Conservation (phyloP, 2,113 vertebrate species). For the Hirundichthys speculiger region DNA sequence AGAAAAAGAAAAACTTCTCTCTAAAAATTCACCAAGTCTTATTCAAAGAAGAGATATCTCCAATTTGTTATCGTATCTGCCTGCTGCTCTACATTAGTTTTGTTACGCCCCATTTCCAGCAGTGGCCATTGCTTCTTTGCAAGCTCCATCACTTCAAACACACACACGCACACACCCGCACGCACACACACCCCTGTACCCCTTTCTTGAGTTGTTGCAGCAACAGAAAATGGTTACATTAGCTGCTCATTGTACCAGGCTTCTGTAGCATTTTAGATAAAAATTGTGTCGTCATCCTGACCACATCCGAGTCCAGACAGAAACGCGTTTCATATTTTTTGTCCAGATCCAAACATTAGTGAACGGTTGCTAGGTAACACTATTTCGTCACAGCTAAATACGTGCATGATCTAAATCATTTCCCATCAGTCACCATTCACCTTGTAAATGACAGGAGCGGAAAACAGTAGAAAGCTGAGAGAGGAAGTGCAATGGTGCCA, state of each 20-base stretch:
- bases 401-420: slow-evolving; percentile 36
- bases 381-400: slow-evolving; percentile 8
- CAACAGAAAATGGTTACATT: not conserved
- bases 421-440: slow-evolving; percentile 35
- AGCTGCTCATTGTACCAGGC: slow-evolving; percentile 1
- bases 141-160: not conserved
- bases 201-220: not conserved
- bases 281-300: slow-evolving; percentile 11
- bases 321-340: slow-evolving; percentile 37
- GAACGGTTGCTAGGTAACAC: slow-evolving; percentile 53
- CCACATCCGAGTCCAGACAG: slow-evolving; percentile 15
- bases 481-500: slow-evolving; percentile 3
- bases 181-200: not conserved
- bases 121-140: not conserved
- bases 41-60: no score
- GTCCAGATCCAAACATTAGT: slow-evolving; percentile 30
- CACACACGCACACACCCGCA: no score
- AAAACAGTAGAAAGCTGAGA: not conserved
- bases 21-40: no score
- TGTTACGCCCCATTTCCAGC: not conserved
- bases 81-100: not conserved
- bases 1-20: no score
- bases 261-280: not conserved
- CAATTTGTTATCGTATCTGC: no score
- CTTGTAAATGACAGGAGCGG: slow-evolving; percentile 14